Conservation (phyloP, 2,113 vertebrate species). For the Rhabdornis inornatus region DNA sequence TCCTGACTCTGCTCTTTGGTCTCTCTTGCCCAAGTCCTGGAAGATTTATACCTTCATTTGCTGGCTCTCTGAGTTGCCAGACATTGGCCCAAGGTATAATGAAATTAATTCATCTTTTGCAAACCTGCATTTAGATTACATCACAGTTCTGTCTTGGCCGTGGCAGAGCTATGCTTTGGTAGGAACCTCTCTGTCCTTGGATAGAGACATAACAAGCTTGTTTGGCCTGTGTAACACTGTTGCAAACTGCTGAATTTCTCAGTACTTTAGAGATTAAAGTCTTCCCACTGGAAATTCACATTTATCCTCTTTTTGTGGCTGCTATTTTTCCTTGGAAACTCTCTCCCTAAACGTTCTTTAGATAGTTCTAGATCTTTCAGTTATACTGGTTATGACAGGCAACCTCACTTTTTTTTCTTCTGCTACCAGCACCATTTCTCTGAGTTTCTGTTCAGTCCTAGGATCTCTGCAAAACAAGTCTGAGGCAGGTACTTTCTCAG, state of each 20-base stretch:
- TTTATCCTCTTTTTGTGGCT: neutral
- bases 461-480: neutral
- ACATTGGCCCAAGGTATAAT: neutral
- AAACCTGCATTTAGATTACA: neutral
- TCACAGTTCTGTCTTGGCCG: neutral
- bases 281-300: neutral
- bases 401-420: neutral
- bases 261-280: neutral
- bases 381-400: neutral
- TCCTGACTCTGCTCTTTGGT: neutral
- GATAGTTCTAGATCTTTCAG: neutral
- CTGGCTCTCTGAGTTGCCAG: neutral
- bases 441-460: neutral
- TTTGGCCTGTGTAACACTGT: accelerated
- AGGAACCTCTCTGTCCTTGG: neutral
- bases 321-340: neutral
- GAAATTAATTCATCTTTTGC: neutral
- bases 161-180: neutral
- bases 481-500: neutral
- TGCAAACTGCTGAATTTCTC: neutral
- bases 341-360: neutral
- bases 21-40: neutral
- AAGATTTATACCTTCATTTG: neutral
- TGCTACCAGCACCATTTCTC: neutral
- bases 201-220: neutral